A percentile compares a stretch with the other conserved stretches of the same genome.
Evolutionary conservation across 2,888 invertebrate genomes (phyloP).

Genomic region (Dinocampus coccinellae): DNA sequence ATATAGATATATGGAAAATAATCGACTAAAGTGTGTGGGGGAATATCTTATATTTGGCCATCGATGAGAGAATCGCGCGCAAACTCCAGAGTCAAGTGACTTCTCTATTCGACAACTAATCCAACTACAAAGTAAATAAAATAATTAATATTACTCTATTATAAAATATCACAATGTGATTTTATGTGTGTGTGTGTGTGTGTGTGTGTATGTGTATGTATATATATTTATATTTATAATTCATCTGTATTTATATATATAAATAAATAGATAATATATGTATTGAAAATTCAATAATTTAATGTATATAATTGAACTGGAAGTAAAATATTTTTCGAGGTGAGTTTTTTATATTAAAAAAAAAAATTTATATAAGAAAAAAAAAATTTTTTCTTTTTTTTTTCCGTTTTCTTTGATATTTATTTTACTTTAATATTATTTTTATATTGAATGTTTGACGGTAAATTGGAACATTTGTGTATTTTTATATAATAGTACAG

Average conservation of each 20-base stretch:
- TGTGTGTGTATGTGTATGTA: too few species aligned
- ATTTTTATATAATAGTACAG: neutral
- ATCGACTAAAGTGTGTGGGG: neutral
- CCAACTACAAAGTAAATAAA: neutral
- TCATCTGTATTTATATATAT: too few species aligned
- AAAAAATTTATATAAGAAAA: too few species aligned
- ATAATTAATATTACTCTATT: too few species aligned
- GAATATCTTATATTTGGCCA: neutral
- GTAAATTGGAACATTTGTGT: neutral
- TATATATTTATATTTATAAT: too few species aligned
- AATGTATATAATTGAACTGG: too few species aligned
- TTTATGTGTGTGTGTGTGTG: too few species aligned
- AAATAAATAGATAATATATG: too few species aligned
- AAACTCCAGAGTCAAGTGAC: conserved; percentile 1
- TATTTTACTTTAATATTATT: neutral
- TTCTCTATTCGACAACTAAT: neutral
- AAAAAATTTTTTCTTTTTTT: neutral
- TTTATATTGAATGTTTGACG: neutral
- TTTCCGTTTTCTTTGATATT: neutral
- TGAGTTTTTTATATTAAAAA: neutral
- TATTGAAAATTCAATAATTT: too few species aligned
- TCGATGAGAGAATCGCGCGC: conserved; percentile 4
- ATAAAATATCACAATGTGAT: too few species aligned
- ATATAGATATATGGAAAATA: neutral
- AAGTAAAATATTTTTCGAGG: neutral